These are phyloP conservation scores for Heloderma charlesbogerti DNA, from an alignment of 2,113 vertebrate species.

Conservation along the genomic window DNA sequence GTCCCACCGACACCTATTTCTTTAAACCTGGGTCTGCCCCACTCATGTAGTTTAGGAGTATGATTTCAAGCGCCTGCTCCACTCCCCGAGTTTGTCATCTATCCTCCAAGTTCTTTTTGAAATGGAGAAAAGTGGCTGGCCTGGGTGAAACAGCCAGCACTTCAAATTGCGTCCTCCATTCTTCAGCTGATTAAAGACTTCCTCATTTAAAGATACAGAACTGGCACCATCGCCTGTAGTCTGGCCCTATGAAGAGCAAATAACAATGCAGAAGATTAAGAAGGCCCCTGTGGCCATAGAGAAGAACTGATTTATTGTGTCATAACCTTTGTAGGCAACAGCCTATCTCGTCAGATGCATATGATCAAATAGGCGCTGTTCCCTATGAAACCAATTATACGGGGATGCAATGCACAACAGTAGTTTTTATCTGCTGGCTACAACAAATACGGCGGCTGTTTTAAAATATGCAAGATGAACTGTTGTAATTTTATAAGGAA, in stretches of 20 bases:
- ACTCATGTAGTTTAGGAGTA: no score
- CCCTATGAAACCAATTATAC: neutral
- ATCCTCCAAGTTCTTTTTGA: no score
- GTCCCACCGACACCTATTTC: no score
- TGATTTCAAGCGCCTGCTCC: no score
- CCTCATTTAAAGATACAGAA: no score
- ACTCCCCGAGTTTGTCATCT: no score
- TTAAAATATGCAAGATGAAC: neutral
- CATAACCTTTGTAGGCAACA: neutral
- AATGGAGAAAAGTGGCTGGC: no score
- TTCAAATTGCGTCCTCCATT: no score
- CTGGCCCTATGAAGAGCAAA: neutral
- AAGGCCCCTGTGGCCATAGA: neutral
- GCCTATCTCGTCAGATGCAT: neutral
- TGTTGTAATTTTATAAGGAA: neutral
- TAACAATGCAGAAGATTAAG: neutral
- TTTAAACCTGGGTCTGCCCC: no score
- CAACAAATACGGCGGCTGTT: neutral
- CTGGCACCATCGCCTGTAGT: neutral
- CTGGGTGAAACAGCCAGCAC: neutral
- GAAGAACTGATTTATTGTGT: neutral
- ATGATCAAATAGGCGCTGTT: neutral
- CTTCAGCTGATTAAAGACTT: no score
- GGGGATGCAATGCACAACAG: neutral
- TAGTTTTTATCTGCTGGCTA: neutral